Evolutionary conservation across 1,140 invertebrate species (phyloP), one percentile per base, ranked within the genome.

Genomic region (Tetramorium alpestre): DNA sequence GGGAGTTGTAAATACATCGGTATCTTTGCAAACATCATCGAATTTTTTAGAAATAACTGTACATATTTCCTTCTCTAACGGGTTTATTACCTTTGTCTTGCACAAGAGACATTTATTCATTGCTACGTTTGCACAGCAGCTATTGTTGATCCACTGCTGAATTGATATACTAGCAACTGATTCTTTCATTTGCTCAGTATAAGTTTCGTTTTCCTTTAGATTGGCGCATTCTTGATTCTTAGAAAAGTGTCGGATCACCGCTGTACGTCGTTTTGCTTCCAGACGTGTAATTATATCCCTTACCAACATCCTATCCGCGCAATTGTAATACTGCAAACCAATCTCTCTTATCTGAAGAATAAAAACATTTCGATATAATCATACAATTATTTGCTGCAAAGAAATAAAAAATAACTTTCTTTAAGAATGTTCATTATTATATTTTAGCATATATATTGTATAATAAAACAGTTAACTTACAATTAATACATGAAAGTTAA

Each of bases 301-400:
- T 44, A 95, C 94, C 93, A 95, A 94, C 65, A 94, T 87, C 90
- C 95, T 95, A 47, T 95, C 95, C 8, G 94, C 95, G 90, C 97
- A 97, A 89, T 96, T 97, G 87, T 97, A 96, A 94, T 97, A 97
- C 85, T 97, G 96, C 87, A 97, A 94, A 44, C 96, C 96, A 18
- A 97, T 92, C 95, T 97, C 96, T 88, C 96, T 96, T 6, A 97
- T 91, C 97, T 97, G 90, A 73, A 96, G 94, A 54, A 25, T 5
- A 81, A 70, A n/a, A 60, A 73, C 10, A 85, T 38, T 87, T 58
- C 87, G 70, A 33, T 77, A 11, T 38, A 58, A 8, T 38, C 13
- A 54, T 73, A 25, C 16, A 73, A 73, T 22, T 22, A 73, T 54
- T n/a, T 51, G 16, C 2, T 56, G n/a, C 25, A 62, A 76, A 75